These are phyloP conservation scores for Pachycephala philippinensis DNA, from an alignment of 2,113 vertebrate species.

Conservation along the genomic window DNA sequence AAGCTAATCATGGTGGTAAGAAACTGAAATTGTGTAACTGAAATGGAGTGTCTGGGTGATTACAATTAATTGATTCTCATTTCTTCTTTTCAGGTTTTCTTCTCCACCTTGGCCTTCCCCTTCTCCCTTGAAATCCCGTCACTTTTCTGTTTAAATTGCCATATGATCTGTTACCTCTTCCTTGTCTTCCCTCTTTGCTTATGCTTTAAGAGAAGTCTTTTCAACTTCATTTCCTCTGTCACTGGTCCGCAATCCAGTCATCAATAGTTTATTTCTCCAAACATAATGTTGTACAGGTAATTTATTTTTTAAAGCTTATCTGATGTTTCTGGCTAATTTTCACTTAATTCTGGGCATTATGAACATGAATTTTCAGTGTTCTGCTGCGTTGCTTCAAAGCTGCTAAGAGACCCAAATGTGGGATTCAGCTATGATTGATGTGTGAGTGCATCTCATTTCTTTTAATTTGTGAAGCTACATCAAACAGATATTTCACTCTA, in stretches of 20 bases:
- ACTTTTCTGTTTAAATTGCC: conserved; percentile 15
- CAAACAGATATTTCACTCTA: not conserved
- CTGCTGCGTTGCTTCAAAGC: not conserved
- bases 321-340: not conserved
- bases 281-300: conserved; percentile 48
- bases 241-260: conserved; percentile 48
- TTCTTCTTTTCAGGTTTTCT: conserved; percentile 67
- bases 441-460: not conserved
- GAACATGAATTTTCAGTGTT: not conserved
- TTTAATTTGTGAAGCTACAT: not conserved
- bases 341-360: not conserved
- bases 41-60: not conserved
- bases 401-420: not conserved
- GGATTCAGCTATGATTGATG: not conserved
- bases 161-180: not conserved
- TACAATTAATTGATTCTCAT: conserved; percentile 44
- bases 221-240: conserved; percentile 41
- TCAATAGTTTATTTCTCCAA: conserved; percentile 39
- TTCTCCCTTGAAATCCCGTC: conserved; percentile 21
- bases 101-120: conserved; percentile 29
- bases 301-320: conserved; percentile 1
- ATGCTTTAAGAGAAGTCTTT: conserved; percentile 45
- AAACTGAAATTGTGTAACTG: not conserved
- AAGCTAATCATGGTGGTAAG: not conserved
- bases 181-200: conserved; percentile 9